Percentiles rank a stretch among this genome's conserved stretches.
Conservation (phyloP, 2,113 vertebrate genomes). For the Pseudopipra pipra region DNA sequence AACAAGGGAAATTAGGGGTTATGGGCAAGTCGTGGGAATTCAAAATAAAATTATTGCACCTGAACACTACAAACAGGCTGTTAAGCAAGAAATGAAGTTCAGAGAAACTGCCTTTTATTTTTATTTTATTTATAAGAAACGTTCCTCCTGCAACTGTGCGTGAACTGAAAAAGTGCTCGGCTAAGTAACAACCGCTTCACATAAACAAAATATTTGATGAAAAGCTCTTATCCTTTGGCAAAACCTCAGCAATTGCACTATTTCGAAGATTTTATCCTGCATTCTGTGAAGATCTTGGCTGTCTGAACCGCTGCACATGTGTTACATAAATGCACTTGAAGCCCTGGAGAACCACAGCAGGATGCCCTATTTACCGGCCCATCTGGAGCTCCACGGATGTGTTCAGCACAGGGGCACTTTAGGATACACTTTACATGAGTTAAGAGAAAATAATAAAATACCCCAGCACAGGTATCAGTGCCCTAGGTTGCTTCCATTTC, state of each 20-base stretch:
- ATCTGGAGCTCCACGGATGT: neutral
- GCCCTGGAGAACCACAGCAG: neutral
- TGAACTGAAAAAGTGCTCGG: neutral
- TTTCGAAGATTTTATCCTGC: neutral
- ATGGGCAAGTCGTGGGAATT: neutral
- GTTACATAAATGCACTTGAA: neutral
- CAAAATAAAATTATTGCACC: constrained; percentile 7
- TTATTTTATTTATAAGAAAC: neutral
- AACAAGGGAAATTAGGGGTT: constrained; percentile 60
- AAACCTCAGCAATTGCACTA: neutral
- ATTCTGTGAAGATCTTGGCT: neutral
- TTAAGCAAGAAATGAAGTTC: constrained; percentile 22
- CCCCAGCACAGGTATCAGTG: neutral
- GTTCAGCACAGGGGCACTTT: neutral
- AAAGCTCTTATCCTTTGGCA: neutral
- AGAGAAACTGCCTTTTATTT: neutral
- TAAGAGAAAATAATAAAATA: neutral
- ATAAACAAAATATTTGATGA: neutral
- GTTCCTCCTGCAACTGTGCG: neutral
- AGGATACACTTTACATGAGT: neutral
- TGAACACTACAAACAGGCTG: constrained; percentile 23
- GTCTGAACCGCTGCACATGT: neutral
- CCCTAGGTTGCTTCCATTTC: neutral
- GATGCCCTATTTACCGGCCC: neutral
- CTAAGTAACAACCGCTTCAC: neutral